Percentiles rank a stretch among this genome's conserved stretches.
Evolutionary conservation across 2,888 invertebrate species (phyloP).

Genomic region (Apomyelois bistriatella): DNA sequence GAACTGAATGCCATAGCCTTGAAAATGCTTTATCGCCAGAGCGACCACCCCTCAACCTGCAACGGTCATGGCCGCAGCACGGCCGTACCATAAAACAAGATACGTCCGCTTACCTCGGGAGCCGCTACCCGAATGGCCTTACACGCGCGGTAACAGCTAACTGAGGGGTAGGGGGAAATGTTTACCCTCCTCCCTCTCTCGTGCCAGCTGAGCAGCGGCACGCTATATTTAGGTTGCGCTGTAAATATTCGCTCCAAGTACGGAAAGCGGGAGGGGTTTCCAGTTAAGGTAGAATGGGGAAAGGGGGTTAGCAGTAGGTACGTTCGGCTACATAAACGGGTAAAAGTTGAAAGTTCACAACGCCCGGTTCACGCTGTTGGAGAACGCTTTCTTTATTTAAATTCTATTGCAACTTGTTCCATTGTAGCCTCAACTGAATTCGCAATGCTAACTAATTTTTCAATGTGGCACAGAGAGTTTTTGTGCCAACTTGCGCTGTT

Average conservation of each 20-base stretch:
- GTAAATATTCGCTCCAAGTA: constrained; percentile 78
- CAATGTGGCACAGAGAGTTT: constrained; percentile 48
- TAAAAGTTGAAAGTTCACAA: constrained; percentile 79
- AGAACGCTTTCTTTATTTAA: constrained; percentile 76
- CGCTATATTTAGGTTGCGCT: constrained; percentile 80
- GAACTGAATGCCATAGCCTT: constrained; percentile 53
- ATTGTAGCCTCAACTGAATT: constrained; percentile 70
- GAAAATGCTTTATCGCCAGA: constrained; percentile 56
- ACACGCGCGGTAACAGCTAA: constrained; percentile 35
- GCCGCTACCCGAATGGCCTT: constrained; percentile 66
- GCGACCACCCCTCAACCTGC: constrained; percentile 50
- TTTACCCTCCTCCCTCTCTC: constrained; percentile 64
- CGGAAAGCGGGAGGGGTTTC: constrained; percentile 61
- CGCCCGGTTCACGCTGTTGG: constrained; percentile 67
- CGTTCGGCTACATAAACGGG: constrained; percentile 56
- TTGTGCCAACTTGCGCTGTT: constrained; percentile 44
- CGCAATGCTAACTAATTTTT: constrained; percentile 62
- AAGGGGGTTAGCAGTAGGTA: constrained; percentile 35
- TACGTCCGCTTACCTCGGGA: constrained; percentile 62
- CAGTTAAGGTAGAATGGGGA: constrained; percentile 29
- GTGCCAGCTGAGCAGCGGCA: constrained; percentile 77
- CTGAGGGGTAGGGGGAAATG: constrained; percentile 46
- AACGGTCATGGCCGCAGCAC: constrained; percentile 66
- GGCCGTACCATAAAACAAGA: constrained; percentile 45
- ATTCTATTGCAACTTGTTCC: constrained; percentile 79